Conservation (phyloP, 2,797 vertebrate genomes). For the Busarellus nigricollis region DNA sequence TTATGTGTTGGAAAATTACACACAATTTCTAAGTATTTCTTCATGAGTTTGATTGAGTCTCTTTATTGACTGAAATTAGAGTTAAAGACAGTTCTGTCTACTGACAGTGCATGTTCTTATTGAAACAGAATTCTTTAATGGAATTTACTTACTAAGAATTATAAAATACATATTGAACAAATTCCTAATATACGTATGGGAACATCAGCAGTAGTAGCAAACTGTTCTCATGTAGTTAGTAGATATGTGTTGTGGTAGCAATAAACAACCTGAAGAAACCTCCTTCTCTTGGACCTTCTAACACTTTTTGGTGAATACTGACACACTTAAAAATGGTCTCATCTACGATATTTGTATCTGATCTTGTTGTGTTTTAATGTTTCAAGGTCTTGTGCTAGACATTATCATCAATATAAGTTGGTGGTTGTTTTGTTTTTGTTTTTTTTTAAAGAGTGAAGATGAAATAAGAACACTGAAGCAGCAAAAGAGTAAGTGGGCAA, state of each 20-base stretch:
- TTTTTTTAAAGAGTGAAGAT: constrained; percentile 82
- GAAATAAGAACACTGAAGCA: constrained; percentile 82
- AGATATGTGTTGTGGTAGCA: neutral
- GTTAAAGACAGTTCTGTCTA: neutral
- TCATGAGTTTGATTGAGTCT: neutral
- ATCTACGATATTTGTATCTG: neutral
- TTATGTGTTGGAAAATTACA: neutral
- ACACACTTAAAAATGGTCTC: neutral
- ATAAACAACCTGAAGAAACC: neutral
- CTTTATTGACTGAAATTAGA: neutral
- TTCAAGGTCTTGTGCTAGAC: neutral
- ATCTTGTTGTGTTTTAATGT: neutral
- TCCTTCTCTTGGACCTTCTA: neutral
- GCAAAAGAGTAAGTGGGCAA: constrained; percentile 85
- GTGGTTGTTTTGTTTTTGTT: neutral
- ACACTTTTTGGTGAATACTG: neutral
- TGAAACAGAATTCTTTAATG: neutral
- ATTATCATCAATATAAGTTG: neutral
- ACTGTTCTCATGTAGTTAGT: neutral
- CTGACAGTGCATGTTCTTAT: neutral
- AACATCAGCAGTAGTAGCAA: neutral
- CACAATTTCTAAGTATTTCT: neutral
- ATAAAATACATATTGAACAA: neutral
- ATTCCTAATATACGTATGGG: neutral
- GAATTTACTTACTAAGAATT: neutral